Percentiles rank a stretch among this genome's conserved stretches.
Evolutionary conservation across 2,113 vertebrate species (phyloP).

Genomic region (Paracanthobrama guichenoti): DNA sequence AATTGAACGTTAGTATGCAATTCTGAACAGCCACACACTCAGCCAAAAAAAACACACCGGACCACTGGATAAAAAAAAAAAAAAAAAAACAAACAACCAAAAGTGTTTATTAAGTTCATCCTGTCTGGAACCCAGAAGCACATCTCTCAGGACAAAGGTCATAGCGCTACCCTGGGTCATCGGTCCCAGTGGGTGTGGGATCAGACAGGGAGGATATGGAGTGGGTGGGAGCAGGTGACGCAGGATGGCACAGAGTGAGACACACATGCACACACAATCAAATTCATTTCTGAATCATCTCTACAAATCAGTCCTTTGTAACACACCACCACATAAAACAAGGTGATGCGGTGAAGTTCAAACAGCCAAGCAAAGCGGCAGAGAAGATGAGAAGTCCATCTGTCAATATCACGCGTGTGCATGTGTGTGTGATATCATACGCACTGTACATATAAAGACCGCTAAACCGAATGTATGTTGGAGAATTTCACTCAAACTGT

Average conservation of each 20-base stretch:
- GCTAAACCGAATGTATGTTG: conserved; percentile 56
- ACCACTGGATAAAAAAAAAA: conserved; percentile 68
- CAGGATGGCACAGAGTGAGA: conserved; percentile 34
- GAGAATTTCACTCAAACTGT: conserved; percentile 7
- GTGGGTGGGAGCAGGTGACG: conserved; percentile 48
- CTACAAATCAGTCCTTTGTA: conserved; percentile 10
- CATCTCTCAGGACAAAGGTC: conserved; percentile 86
- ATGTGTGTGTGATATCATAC: conserved; percentile 34
- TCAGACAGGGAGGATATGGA: conserved; percentile 51
- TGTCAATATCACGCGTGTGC: conserved; percentile 6
- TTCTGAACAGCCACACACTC: conserved; percentile 37
- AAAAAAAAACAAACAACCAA: conserved; percentile 73
- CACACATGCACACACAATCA: conserved; percentile 14
- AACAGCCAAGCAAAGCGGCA: not conserved
- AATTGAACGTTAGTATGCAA: not conserved
- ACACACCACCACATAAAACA: conserved; percentile 11
- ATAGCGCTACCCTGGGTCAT: conserved; percentile 75
- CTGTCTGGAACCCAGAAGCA: conserved; percentile 73
- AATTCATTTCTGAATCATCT: conserved; percentile 36
- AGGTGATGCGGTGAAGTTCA: conserved; percentile 17
- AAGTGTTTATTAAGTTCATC: conserved; percentile 73
- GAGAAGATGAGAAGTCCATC: conserved; percentile 4
- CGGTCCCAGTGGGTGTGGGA: conserved; percentile 32
- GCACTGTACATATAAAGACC: conserved; percentile 45
- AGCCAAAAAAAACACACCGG: conserved; percentile 37